These are phyloP conservation scores for Drosophila truncata DNA, from an alignment of 1,140 invertebrate species.

Conservation along the genomic window DNA sequence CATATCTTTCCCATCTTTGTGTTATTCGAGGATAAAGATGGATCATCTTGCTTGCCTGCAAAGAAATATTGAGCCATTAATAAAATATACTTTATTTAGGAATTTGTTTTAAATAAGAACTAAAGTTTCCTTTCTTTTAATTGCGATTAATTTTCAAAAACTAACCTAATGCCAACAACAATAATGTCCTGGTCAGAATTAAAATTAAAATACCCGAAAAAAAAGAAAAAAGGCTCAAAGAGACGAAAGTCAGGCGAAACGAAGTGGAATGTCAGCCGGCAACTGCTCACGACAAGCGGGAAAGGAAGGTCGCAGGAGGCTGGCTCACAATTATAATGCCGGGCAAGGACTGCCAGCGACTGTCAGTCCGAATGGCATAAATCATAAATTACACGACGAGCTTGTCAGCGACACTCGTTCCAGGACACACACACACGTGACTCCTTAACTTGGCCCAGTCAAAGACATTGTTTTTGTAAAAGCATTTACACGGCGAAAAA, in stretches of 20 bases:
- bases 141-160: background rate
- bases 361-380: constrained; percentile 68
- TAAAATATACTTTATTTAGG: background rate
- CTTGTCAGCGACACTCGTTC: constrained; percentile 68
- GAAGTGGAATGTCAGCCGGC: constrained; percentile 27
- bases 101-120: background rate
- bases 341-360: constrained; percentile 35
- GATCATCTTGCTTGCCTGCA: background rate
- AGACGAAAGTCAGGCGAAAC: constrained; percentile 23
- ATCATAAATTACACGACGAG: constrained; percentile 73
- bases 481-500: constrained; percentile 47
- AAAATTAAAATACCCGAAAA: constrained; percentile 4
- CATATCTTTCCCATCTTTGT: too few species aligned
- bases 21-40: background rate
- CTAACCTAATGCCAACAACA: background rate
- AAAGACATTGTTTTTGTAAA: constrained; percentile 43
- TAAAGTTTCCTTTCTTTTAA: background rate
- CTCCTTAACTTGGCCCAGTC: constrained; percentile 10
- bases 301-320: background rate
- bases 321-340: constrained; percentile 51
- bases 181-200: background rate
- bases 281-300: constrained; percentile 26
- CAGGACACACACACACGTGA: constrained; percentile 5
- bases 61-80: background rate
- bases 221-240: background rate